Evolutionary conservation across 2,888 invertebrate genomes (phyloP).

Genomic region (Drosophila mulleri): DNA sequence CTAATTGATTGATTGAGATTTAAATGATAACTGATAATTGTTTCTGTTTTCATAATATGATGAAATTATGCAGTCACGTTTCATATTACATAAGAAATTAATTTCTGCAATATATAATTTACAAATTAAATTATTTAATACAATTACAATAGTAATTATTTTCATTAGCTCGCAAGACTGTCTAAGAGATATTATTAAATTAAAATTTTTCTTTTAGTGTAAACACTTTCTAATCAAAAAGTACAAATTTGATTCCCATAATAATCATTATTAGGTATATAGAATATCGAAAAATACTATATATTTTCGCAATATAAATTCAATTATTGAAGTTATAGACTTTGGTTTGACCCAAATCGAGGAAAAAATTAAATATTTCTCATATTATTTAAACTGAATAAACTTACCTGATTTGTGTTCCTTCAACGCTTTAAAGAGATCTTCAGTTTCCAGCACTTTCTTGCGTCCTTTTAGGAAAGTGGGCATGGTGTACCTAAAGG

Average conservation of each 20-base stretch:
- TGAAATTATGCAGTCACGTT: neutral
- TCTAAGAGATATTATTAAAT: neutral
- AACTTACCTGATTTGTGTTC: constrained; percentile 88
- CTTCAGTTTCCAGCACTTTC: constrained; percentile 90
- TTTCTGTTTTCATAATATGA: neutral
- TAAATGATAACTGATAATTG: neutral
- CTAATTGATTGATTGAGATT: neutral
- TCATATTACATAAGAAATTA: neutral
- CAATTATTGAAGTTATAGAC: no score
- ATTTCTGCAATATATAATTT: neutral
- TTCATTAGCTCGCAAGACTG: no score
- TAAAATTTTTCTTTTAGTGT: no score
- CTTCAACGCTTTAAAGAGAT: constrained; percentile 90
- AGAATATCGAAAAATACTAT: no score
- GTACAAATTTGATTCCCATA: no score
- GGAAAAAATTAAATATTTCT: no score
- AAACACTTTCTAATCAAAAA: no score
- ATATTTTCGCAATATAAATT: no score
- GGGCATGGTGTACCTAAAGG: constrained; percentile 90
- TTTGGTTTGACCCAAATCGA: no score
- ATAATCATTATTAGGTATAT: no score
- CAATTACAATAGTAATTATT: no score
- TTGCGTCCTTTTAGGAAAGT: constrained; percentile 91
- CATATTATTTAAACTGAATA: no score
- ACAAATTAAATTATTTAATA: neutral